Conservation (phyloP, 2,797 vertebrate genomes). For the Xyrichtys novacula region DNA sequence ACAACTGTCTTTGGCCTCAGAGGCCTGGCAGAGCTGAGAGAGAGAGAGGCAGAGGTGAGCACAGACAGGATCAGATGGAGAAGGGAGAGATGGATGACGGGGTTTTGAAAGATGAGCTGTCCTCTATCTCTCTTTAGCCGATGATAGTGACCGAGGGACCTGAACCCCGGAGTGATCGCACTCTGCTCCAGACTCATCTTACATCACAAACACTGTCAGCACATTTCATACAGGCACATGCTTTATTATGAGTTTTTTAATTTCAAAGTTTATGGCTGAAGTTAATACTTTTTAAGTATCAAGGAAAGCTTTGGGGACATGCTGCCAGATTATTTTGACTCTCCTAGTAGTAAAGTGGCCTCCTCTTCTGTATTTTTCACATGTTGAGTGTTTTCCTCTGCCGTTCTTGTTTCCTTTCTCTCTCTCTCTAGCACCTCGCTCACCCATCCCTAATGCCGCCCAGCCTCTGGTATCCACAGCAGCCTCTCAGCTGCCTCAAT, state of each 20-base stretch:
- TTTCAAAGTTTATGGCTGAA: constrained; percentile 5
- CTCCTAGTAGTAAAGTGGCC: too few species aligned
- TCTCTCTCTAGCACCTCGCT: too few species aligned
- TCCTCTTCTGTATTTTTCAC: too few species aligned
- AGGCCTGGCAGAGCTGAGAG: constrained; percentile 39
- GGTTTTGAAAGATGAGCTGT: constrained; percentile 59
- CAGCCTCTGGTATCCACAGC: too few species aligned
- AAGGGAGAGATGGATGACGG: constrained; percentile 56
- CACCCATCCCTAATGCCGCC: too few species aligned
- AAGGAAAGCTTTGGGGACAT: too few species aligned
- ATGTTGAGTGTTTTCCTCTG: too few species aligned
- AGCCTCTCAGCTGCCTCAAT: too few species aligned
- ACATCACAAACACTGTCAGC: constrained; percentile 33
- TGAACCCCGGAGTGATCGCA: constrained; percentile 32
- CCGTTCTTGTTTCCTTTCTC: too few species aligned
- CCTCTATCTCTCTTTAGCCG: constrained; percentile 40
- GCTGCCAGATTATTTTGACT: too few species aligned
- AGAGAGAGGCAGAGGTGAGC: constrained; percentile 21
- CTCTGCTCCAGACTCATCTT: constrained; percentile 37
- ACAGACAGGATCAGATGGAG: constrained; percentile 51
- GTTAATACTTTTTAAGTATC: too few species aligned
- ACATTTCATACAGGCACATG: constrained; percentile 18
- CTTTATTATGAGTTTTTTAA: constrained; percentile 21
- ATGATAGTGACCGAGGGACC: constrained; percentile 50
- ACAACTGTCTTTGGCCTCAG: constrained; percentile 55